phyloP scores from a whole-genome alignment of 2,888 invertebrate species.

The Philhelius pedissequus region DNA sequence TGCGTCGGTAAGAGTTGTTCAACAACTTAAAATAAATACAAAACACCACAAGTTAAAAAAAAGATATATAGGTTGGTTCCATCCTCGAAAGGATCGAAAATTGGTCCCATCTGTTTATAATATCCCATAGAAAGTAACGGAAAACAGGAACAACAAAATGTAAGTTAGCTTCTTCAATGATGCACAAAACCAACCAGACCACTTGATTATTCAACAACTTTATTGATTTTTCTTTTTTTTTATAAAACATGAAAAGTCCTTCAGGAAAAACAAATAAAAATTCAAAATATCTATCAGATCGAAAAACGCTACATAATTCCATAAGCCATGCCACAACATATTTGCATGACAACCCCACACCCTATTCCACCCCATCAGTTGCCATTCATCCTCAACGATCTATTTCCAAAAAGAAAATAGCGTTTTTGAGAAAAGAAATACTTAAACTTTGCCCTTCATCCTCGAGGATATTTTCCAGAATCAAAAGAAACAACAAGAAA shows the following conservation, averaged over 20 bases:
- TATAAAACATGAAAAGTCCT: not conserved
- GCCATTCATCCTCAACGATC: slow-evolving; percentile 30
- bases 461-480: slow-evolving; percentile 13
- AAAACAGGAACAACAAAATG: not conserved
- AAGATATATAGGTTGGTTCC: not conserved
- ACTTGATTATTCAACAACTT: slow-evolving; percentile 58
- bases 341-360: slow-evolving; percentile 45
- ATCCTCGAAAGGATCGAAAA: not conserved
- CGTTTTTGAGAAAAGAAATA: slow-evolving; percentile 39
- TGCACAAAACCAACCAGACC: slow-evolving; percentile 25
- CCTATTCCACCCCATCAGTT: slow-evolving; percentile 14
- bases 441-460: slow-evolving; percentile 57
- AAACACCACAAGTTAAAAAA: slow-evolving; percentile 3
- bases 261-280: not conserved
- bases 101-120: slow-evolving; percentile 53
- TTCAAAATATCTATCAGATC: slow-evolving; percentile 50
- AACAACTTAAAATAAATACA: slow-evolving; percentile 36
- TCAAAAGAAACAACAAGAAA: slow-evolving; percentile 11
- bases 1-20: slow-evolving; percentile 28
- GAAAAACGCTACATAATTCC: slow-evolving; percentile 61
- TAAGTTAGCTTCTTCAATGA: slow-evolving; percentile 36
- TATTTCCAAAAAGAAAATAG: slow-evolving; percentile 9
- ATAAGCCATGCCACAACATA: slow-evolving; percentile 58
- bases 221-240: slow-evolving; percentile 50
- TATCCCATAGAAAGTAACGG: not conserved